Evolutionary conservation across 2,888 invertebrate genomes (phyloP).

Genomic region (Drosophila mimica): DNA sequence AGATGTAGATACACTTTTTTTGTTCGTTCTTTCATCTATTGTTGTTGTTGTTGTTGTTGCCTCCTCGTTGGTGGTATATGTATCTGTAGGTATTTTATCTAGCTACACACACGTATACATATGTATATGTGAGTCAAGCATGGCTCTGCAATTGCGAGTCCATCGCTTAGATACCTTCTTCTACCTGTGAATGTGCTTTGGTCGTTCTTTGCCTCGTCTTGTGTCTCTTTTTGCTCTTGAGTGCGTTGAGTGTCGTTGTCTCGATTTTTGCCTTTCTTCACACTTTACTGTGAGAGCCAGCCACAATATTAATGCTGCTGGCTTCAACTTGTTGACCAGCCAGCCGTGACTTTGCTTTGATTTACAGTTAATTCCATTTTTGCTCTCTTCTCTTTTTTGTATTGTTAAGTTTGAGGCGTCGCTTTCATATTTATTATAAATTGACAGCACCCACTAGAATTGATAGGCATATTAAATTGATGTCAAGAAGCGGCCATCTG

Average conservation of each 20-base stretch:
- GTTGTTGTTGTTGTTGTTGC: conserved; percentile 32
- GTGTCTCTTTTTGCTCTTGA: conserved; percentile 26
- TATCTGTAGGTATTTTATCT: conserved; percentile 56
- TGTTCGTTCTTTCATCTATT: conserved; percentile 55
- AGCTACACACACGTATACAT: conserved; percentile 9
- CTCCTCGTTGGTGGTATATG: conserved; percentile 56
- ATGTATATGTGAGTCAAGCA: conserved; percentile 16
- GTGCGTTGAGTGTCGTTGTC: conserved; percentile 57
- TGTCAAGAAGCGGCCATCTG: conserved; percentile 39
- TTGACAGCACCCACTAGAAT: conserved; percentile 42
- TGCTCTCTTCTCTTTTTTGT: neutral
- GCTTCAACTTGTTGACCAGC: conserved; percentile 42
- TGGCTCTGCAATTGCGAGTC: conserved; percentile 42
- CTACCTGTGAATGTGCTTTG: conserved; percentile 52
- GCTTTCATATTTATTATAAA: conserved; percentile 49
- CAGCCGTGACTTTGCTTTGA: conserved; percentile 16
- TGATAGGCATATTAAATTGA: conserved; percentile 60
- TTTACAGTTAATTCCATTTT: conserved; percentile 43
- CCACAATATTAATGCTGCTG: conserved; percentile 26
- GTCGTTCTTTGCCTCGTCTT: conserved; percentile 12
- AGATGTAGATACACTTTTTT: conserved; percentile 83
- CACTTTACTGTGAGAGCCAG: conserved; percentile 24
- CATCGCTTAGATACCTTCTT: conserved; percentile 60
- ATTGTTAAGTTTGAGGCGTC: conserved; percentile 24
- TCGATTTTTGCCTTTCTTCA: conserved; percentile 44